Conservation (phyloP, 2,113 vertebrate genomes). For the Gila orcuttii region DNA sequence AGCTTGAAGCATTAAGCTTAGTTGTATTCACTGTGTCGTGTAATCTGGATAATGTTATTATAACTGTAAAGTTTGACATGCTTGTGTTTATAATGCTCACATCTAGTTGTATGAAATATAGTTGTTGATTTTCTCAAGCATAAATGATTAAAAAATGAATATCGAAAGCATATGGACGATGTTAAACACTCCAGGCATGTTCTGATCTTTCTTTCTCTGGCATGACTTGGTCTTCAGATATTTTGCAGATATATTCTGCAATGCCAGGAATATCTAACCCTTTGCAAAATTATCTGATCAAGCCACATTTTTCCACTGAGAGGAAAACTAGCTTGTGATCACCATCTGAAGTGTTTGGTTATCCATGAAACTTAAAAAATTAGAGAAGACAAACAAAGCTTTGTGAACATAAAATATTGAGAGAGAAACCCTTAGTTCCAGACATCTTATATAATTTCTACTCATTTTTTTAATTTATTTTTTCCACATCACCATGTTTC, state of each 20-base stretch:
- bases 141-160: not conserved
- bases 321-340: slow-evolving; percentile 13
- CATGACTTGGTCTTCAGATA: slow-evolving; percentile 3
- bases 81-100: slow-evolving; percentile 26
- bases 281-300: not conserved
- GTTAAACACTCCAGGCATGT: not conserved
- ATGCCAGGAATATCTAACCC: not conserved
- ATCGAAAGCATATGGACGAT: not conserved
- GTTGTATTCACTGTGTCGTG: not conserved
- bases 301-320: not conserved
- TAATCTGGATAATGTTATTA: slow-evolving; percentile 52
- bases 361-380: not conserved
- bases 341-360: slow-evolving; percentile 13
- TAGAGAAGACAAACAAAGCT: not conserved
- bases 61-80: slow-evolving; percentile 39
- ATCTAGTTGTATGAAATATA: slow-evolving; percentile 4
- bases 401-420: not conserved
- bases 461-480: not conserved
- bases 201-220: not conserved
- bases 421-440: not conserved
- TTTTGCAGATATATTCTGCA: slow-evolving; percentile 5
- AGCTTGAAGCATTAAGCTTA: not conserved
- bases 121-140: slow-evolving; percentile 5
- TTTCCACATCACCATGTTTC: not conserved
- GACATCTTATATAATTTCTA: not conserved